A percentile compares a stretch with the other conserved stretches of the same genome.
Conservation (phyloP, 2,797 vertebrate species). For the Malacoctenus gilli region DNA sequence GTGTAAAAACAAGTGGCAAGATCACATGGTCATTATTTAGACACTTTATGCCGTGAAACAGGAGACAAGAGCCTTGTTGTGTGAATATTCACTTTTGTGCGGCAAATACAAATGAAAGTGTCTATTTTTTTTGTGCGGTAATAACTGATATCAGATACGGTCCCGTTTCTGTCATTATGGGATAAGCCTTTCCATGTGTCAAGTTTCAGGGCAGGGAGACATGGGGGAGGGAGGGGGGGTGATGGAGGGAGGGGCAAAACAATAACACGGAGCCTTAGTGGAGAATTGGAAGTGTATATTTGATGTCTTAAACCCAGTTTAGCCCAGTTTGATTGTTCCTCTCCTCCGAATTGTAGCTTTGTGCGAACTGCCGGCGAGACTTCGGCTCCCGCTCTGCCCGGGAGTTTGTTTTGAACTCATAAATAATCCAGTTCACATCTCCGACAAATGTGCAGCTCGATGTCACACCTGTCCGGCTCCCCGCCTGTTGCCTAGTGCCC, state of each 20-base stretch:
- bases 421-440: slow-evolving; percentile 56
- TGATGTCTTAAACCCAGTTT: too few relatives aligned
- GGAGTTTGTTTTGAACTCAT: slow-evolving; percentile 31
- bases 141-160: slow-evolving; percentile 25
- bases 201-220: slow-evolving; percentile 40
- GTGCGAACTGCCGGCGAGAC: neutral
- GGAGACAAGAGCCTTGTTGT: neutral
- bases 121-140: neutral
- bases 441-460: slow-evolving; percentile 12
- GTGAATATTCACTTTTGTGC: neutral
- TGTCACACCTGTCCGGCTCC: slow-evolving; percentile 35
- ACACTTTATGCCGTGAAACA: slow-evolving; percentile 6
- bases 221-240: too few relatives aligned
- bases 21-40: slow-evolving; percentile 24
- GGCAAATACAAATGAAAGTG: neutral
- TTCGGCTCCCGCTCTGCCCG: neutral
- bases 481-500: slow-evolving; percentile 37
- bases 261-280: neutral
- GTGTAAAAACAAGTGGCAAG: slow-evolving; percentile 16
- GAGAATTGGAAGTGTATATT: too few relatives aligned
- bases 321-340: neutral
- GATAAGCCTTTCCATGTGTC: slow-evolving; percentile 31
- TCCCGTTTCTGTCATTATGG: slow-evolving; percentile 14
- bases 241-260: neutral
- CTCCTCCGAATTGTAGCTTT: neutral